Evolutionary conservation across 2,888 invertebrate genomes (phyloP).

Genomic region (Oithona nana): DNA sequence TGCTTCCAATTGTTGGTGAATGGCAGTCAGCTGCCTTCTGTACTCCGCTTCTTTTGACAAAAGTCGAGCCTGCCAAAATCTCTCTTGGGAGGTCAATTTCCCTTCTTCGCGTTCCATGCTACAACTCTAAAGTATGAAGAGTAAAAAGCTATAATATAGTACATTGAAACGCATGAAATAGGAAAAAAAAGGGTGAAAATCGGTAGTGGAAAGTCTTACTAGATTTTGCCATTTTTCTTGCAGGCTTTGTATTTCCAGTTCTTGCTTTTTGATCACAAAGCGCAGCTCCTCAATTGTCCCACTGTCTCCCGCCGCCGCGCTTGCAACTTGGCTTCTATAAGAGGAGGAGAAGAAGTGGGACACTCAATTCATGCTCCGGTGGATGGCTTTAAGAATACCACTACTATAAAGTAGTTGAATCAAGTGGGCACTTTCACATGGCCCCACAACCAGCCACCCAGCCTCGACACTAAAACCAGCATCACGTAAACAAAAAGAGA

Average conservation of each 20-base stretch:
- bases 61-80: constrained; percentile 4
- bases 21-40: background rate
- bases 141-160: background rate
- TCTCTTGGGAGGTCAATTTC: constrained; percentile 1
- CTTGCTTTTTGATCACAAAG: background rate
- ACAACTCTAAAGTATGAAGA: background rate
- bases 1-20: background rate
- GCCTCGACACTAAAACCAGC: too few species aligned
- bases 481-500: too few species aligned
- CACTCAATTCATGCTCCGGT: background rate
- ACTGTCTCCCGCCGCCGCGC: too few species aligned
- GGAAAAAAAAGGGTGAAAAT: too few species aligned
- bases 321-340: too few species aligned
- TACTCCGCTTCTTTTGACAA: background rate
- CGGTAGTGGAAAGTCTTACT: background rate
- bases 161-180: too few species aligned
- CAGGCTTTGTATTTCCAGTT: background rate
- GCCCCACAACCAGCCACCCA: too few species aligned
- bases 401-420: too few species aligned
- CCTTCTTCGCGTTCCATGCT: background rate
- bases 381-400: too few species aligned
- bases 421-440: too few species aligned
- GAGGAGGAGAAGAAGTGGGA: background rate
- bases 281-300: background rate
- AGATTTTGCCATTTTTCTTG: background rate